Conservation (phyloP, 2,888 invertebrate species). For the Hoplodrina blanda region DNA sequence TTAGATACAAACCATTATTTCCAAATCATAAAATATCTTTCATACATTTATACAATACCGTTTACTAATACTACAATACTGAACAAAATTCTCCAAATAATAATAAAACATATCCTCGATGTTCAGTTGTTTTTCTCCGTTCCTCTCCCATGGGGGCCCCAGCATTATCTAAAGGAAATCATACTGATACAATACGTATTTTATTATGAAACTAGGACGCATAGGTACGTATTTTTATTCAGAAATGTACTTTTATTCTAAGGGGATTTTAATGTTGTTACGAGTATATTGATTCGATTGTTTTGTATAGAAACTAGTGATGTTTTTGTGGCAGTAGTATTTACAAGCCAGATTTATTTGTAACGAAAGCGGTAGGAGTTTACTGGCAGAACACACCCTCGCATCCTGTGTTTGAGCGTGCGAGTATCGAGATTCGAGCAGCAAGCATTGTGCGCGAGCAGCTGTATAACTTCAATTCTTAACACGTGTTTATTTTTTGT, state of each 20-base stretch:
- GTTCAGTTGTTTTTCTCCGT: constrained; percentile 37
- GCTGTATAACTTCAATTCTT: no score
- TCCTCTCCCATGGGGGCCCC: constrained; percentile 21
- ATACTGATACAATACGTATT: constrained; percentile 51
- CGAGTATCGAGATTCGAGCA: no score
- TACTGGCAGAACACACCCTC: no score
- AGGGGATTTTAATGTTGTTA: constrained; percentile 38
- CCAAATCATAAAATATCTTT: neutral
- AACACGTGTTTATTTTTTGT: no score
- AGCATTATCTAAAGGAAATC: constrained; percentile 40
- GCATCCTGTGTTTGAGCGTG: no score
- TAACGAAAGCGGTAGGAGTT: no score
- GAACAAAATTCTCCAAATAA: constrained; percentile 40
- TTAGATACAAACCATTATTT: neutral
- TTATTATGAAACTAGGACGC: constrained; percentile 49
- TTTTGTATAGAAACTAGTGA: neutral
- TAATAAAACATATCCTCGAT: constrained; percentile 39
- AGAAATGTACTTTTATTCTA: constrained; percentile 31
- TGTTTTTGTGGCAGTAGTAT: no score
- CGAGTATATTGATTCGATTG: neutral
- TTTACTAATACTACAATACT: constrained; percentile 25
- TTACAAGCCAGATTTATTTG: no score
- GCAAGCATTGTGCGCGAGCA: no score
- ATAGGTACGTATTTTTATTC: constrained; percentile 21
- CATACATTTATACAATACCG: constrained; percentile 8